Evolutionary conservation across 2,797 vertebrate genomes (phyloP), one percentile per base, ranked within the genome.

Genomic region (Enteromius fasciolatus): DNA sequence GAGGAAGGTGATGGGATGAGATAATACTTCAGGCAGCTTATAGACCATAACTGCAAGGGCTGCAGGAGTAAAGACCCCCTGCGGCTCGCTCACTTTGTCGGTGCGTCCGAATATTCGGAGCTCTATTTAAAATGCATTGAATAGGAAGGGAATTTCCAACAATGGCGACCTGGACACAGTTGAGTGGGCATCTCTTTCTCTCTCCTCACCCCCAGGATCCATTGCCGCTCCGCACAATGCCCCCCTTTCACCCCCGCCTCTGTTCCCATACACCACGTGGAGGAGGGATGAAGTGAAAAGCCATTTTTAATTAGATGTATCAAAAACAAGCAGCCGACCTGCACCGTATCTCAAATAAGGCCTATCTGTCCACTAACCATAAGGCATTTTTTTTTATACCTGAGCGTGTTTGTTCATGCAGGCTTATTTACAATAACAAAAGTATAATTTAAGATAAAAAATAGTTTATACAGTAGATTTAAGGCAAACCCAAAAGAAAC

Each of bases 41-140:
- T 54, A 52, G 70, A 66, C 83, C 83, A 79, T 83, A 83, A 85
- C 69, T 77, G 79, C 81, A 64, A 5, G 69, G 20, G 81, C 69
- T 85, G 11, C 41, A 52, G 82, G 61, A 83, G 85, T 84, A 76
- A 59, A 76, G 81, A 86, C 25, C 84, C 72, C 76, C 18, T 69
- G 78, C 78, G 73, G 70, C 79, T 83, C 73, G 63, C 73, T 79
- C 78, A 73, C 83, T 93, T 93, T 92, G 93, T 94, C 91, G 90
- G 93, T 90, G 93, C 78, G 85, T 84, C 68, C 86, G 82, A 84
- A 88, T 88, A 86, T 88, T 86, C 85, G 91, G 91, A 93, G 93
- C 93, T 94, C 94, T 93, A 93, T 95, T 95, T 95, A 95, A 95
- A 94, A 94, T 91, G 92, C 89, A 93, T 91, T 94, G 93, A 95